These are phyloP conservation scores for Apamea monoglypha DNA, from an alignment of 2,888 invertebrate species.

Conservation along the genomic window DNA sequence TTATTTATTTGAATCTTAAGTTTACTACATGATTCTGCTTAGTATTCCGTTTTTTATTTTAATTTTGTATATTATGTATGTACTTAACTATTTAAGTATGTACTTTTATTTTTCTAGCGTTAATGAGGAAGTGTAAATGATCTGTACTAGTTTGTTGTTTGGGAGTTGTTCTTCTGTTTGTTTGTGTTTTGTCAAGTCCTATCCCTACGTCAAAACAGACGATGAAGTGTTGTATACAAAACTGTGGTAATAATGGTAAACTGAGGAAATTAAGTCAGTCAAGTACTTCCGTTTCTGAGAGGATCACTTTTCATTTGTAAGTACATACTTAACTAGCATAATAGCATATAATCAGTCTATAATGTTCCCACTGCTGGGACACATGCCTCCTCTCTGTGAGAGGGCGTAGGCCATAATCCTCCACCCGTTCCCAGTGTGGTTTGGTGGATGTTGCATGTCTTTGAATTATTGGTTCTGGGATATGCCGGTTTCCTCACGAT, in stretches of 20 bases:
- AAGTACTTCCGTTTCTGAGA: neutral
- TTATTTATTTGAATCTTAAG: too few species aligned
- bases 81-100: conserved; percentile 22
- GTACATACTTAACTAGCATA: neutral
- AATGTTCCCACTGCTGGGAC: too few species aligned
- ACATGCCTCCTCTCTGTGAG: too few species aligned
- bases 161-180: neutral
- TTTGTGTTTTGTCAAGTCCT: neutral
- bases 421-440: too few species aligned
- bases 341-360: too few species aligned
- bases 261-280: conserved; percentile 15
- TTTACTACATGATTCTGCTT: conserved; percentile 5
- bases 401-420: too few species aligned
- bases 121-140: neutral
- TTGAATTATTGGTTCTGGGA: too few species aligned
- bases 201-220: neutral
- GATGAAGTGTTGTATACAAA: conserved; percentile 37
- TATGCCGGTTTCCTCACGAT: too few species aligned
- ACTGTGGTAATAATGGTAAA: conserved; percentile 17
- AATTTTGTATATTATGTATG: conserved; percentile 32
- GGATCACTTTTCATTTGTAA: conserved; percentile 43
- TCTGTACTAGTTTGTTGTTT: neutral
- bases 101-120: conserved; percentile 9
- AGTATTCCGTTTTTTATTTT: conserved; percentile 40
- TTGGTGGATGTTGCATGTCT: too few species aligned